phyloP scores from a whole-genome alignment of 2,888 invertebrate species.

The Cremastinae sp. region DNA sequence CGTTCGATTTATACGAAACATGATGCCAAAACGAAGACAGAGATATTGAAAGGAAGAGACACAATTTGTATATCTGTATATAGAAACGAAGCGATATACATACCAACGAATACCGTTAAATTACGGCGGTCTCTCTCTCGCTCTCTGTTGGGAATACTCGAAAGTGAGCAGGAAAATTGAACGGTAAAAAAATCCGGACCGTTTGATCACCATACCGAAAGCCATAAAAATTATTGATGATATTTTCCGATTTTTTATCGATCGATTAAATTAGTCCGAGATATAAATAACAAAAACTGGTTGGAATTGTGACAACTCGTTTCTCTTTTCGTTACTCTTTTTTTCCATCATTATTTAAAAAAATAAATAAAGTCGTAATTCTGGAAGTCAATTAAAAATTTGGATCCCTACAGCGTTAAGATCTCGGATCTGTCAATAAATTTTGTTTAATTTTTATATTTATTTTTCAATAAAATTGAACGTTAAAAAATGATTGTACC shows the following conservation, averaged over 20 bases:
- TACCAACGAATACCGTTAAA: conserved; percentile 60
- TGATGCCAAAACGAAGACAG: conserved; percentile 49
- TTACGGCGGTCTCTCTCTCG: conserved; percentile 22
- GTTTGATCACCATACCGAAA: conserved; percentile 12
- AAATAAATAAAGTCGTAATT: too few species aligned
- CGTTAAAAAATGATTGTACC: too few species aligned
- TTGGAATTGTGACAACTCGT: too few species aligned
- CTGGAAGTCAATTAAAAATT: too few species aligned
- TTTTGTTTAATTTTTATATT: too few species aligned
- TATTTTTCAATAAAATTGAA: too few species aligned
- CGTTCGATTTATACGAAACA: conserved; percentile 54
- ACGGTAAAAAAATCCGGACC: conserved; percentile 67
- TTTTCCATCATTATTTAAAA: too few species aligned
- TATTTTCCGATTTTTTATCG: conserved; percentile 11
- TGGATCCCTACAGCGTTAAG: too few species aligned
- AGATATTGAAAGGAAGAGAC: conserved; percentile 25
- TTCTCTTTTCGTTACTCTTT: too few species aligned
- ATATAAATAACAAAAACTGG: too few species aligned
- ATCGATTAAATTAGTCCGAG: background rate
- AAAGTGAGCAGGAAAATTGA: conserved; percentile 70
- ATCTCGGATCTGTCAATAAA: too few species aligned
- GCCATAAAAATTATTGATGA: conserved; percentile 17
- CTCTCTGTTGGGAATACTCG: conserved; percentile 34
- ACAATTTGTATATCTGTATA: conserved; percentile 13
- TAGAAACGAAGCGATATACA: conserved; percentile 41